These are phyloP conservation scores for Dendrocopos noguchii DNA, from an alignment of 2,113 vertebrate species.

Conservation along the genomic window DNA sequence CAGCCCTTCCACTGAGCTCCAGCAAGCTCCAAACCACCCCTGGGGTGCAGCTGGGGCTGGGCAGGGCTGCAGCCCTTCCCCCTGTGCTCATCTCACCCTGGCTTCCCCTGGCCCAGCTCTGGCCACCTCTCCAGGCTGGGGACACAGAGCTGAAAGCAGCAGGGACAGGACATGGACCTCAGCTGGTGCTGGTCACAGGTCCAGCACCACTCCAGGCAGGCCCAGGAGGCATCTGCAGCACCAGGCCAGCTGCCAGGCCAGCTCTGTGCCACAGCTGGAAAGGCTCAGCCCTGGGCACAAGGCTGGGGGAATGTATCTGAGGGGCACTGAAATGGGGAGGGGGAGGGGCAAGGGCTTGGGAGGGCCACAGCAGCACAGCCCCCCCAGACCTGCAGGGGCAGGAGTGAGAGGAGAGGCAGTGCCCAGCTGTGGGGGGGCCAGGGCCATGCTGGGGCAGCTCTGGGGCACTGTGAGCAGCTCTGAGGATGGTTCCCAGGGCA, in stretches of 20 bases:
- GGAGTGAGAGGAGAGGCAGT: rapidly evolving
- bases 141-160: not conserved
- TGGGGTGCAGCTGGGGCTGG: no score
- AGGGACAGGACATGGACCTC: not conserved
- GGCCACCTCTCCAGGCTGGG: not conserved
- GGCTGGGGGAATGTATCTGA: not conserved
- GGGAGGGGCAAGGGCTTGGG: not conserved
- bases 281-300: not conserved
- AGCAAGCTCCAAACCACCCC: no score
- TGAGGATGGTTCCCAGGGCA: not conserved
- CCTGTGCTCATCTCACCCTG: not conserved
- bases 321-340: not conserved
- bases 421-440: rapidly evolving
- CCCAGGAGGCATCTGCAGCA: not conserved
- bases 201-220: not conserved
- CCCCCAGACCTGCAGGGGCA: not conserved
- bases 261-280: not conserved
- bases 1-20: not conserved
- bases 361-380: not conserved
- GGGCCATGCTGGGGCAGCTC: rapidly evolving
- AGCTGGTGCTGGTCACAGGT: not conserved
- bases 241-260: not conserved
- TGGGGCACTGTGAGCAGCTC: no score
- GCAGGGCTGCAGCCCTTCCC: not conserved
- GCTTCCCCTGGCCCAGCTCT: not conserved